These are phyloP conservation scores for Gasterosteus nipponicus DNA, from an alignment of 2,113 vertebrate genomes.

Conservation along the genomic window DNA sequence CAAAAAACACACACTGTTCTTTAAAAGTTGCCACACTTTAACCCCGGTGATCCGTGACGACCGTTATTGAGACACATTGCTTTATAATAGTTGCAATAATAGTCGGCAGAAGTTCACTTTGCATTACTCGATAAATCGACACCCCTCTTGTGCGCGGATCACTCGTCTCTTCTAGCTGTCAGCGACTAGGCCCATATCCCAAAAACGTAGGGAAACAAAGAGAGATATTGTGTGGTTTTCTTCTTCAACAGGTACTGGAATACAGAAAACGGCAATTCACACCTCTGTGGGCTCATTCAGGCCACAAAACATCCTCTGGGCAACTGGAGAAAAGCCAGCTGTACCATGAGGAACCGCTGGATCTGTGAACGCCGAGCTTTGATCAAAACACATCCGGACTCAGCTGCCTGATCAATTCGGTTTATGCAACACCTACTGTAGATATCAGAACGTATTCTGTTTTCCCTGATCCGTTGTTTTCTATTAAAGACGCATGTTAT, in stretches of 20 bases:
- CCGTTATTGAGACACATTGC: not conserved
- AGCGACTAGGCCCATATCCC: not conserved
- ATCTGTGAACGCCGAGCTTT: conserved; percentile 61
- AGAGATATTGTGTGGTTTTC: not conserved
- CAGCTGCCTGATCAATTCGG: not conserved
- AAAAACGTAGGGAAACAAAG: not conserved
- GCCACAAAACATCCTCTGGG: not conserved
- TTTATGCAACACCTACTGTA: not conserved
- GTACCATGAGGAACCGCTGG: conserved; percentile 1
- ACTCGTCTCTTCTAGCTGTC: not conserved
- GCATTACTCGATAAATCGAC: not conserved
- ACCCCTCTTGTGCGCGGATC: not conserved
- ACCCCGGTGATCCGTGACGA: not conserved
- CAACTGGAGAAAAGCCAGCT: conserved; percentile 42
- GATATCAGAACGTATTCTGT: not conserved
- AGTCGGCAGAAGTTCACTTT: not conserved
- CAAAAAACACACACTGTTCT: not conserved
- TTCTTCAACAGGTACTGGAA: conserved; percentile 48
- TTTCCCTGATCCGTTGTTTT: not conserved
- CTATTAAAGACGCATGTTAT: not conserved
- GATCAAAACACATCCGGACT: conserved; percentile 13
- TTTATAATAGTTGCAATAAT: not conserved
- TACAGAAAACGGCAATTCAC: accelerated
- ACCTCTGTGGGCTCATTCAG: conserved; percentile 23
- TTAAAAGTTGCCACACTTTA: not conserved